Conservation (phyloP, 2,797 vertebrate species). For the Platalea minor region DNA sequence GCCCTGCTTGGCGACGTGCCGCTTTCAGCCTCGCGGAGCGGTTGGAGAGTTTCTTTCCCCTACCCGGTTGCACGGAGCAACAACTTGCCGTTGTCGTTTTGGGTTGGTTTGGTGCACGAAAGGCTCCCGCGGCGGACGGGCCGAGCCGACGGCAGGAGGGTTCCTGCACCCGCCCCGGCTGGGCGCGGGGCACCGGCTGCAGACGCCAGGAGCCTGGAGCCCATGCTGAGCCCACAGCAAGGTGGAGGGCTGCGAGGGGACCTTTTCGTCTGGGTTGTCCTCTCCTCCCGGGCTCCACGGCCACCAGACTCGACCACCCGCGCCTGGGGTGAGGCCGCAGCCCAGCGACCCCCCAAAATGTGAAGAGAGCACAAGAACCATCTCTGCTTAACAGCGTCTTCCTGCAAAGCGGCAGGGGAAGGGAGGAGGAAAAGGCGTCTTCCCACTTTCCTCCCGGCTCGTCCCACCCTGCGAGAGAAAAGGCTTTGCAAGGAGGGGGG, state of each 20-base stretch:
- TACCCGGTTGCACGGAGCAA: neutral
- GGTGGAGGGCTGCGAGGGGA: neutral
- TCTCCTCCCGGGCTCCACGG: neutral
- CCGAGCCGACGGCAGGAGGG: neutral
- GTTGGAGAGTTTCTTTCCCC: too few species aligned
- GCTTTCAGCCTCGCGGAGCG: rapidly evolving
- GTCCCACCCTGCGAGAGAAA: neutral
- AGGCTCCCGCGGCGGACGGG: neutral
- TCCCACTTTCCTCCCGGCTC: too few species aligned
- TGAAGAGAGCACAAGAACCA: rapidly evolving
- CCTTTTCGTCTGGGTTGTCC: neutral
- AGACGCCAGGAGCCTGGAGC: neutral
- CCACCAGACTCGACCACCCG: rapidly evolving
- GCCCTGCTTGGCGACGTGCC: neutral
- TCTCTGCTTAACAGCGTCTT: neutral
- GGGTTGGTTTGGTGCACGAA: neutral
- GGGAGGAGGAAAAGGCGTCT: neutral
- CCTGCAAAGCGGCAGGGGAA: neutral
- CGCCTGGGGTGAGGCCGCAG: neutral
- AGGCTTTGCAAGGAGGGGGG: neutral
- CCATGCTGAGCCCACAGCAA: neutral
- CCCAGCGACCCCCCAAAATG: neutral
- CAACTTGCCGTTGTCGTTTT: too few species aligned
- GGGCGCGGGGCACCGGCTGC: neutral
- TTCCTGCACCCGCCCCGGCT: neutral